Conservation (phyloP, 2,888 invertebrate genomes). For the Melanotus villosus region DNA sequence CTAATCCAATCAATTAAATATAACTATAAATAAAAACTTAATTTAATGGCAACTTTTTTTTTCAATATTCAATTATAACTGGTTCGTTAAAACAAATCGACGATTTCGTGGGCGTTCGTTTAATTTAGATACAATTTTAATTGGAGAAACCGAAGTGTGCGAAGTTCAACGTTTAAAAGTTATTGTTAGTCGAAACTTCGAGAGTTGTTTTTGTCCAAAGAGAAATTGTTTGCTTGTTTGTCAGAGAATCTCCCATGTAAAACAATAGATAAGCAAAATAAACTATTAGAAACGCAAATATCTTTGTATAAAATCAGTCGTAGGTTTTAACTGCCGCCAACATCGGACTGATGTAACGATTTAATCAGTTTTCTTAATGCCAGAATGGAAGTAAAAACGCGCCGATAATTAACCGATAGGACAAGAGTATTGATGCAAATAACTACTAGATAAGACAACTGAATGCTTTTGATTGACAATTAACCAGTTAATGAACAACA, state of each 20-base stretch:
- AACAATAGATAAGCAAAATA: background rate
- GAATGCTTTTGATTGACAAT: background rate
- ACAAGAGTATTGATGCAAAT: background rate
- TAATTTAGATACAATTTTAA: conserved; percentile 13
- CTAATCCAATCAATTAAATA: conserved; percentile 6
- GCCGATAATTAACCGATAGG: conserved; percentile 1
- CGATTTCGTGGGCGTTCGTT: conserved; percentile 12
- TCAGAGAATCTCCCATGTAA: too few species aligned
- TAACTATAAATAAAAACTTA: background rate
- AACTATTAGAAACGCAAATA: background rate
- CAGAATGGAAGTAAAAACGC: background rate
- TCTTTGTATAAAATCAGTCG: background rate
- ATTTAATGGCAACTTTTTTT: background rate
- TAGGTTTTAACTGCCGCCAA: background rate
- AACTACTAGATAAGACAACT: background rate
- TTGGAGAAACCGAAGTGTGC: conserved; percentile 3
- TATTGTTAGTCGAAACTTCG: too few species aligned
- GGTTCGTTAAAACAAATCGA: conserved; percentile 15
- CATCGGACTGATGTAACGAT: background rate
- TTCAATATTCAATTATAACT: conserved; percentile 12
- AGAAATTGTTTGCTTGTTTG: too few species aligned
- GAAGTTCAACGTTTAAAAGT: background rate
- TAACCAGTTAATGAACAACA: conserved; percentile 8
- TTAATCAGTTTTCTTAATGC: background rate
- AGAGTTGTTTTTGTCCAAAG: too few species aligned